Evolutionary conservation across 2,888 invertebrate species (phyloP).

Genomic region (Pristionchus entomophagus): DNA sequence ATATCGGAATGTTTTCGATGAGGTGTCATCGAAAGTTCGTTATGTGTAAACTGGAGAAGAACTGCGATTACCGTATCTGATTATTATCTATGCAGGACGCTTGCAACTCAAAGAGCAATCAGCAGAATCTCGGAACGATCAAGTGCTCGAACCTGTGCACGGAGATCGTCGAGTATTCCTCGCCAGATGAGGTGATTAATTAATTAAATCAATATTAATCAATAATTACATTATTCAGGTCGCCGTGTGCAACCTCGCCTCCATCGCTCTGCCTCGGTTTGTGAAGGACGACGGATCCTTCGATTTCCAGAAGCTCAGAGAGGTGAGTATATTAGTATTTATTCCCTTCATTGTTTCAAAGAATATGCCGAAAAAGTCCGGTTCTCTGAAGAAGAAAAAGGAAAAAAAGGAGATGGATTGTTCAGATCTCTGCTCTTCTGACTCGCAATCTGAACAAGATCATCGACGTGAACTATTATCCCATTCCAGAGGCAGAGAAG

Average conservation of each 20-base stretch:
- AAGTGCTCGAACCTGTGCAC: constrained; percentile 98
- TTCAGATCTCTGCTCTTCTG: constrained; percentile 81
- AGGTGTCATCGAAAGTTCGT: too few species aligned
- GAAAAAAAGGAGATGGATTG: too few species aligned
- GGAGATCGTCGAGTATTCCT: constrained; percentile 93
- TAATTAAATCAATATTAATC: too few species aligned
- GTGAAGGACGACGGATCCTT: constrained; percentile 84
- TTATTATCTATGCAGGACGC: constrained; percentile 81
- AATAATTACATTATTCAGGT: too few species aligned
- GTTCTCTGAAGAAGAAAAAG: too few species aligned
- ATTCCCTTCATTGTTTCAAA: background rate
- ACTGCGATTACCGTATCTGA: too few species aligned
- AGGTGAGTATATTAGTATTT: constrained; percentile 79
- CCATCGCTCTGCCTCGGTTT: constrained; percentile 95
- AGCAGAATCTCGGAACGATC: constrained; percentile 97
- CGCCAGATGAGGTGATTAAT: constrained; percentile 66
- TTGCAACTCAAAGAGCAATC: constrained; percentile 96
- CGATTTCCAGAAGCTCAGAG: constrained; percentile 89
- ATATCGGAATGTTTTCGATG: too few species aligned
- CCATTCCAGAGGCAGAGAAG: constrained; percentile 85
- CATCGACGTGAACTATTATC: constrained; percentile 96
- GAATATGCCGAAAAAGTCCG: background rate
- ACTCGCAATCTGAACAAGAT: constrained; percentile 95
- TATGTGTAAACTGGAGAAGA: too few species aligned
- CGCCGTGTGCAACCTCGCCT: constrained; percentile 97